Evolutionary conservation across 1,140 invertebrate genomes (phyloP).

Genomic region (Hyles vespertilio): DNA sequence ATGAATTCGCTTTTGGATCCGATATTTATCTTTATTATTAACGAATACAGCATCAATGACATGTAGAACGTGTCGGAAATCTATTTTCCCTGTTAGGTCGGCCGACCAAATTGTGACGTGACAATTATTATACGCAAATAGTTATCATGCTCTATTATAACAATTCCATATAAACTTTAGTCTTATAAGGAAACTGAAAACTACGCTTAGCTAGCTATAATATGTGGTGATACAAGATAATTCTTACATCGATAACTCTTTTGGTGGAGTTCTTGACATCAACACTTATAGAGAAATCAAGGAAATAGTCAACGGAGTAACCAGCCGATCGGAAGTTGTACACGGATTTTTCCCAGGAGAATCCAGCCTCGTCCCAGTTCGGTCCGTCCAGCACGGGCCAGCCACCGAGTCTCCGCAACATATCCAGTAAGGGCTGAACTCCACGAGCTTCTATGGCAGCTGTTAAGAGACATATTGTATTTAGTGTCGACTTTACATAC

Average conservation of each 20-base stretch:
- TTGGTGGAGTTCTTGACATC: constrained; percentile 94
- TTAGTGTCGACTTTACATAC: too few relatives aligned
- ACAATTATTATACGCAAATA: too few relatives aligned
- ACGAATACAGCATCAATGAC: too few relatives aligned
- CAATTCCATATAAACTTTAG: too few relatives aligned
- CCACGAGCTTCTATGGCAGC: constrained; percentile 85
- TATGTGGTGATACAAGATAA: background rate
- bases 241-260: constrained; percentile 90
- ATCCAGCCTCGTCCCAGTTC: constrained; percentile 82
- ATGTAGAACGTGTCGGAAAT: constrained; percentile 15
- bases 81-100: constrained; percentile 2
- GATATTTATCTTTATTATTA: too few relatives aligned
- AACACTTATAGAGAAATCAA: constrained; percentile 93
- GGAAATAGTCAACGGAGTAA: constrained; percentile 92
- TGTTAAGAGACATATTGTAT: constrained; percentile 42
- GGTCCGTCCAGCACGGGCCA: constrained; percentile 92
- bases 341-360: constrained; percentile 89
- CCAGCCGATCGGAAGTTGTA: constrained; percentile 87
- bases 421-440: constrained; percentile 80
- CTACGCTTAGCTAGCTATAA: too few relatives aligned
- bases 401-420: constrained; percentile 87
- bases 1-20: background rate
- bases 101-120: background rate
- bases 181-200: too few relatives aligned
- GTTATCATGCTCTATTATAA: too few relatives aligned